phyloP scores from a whole-genome alignment of 2,797 vertebrate genomes.

The Hirundo rustica region DNA sequence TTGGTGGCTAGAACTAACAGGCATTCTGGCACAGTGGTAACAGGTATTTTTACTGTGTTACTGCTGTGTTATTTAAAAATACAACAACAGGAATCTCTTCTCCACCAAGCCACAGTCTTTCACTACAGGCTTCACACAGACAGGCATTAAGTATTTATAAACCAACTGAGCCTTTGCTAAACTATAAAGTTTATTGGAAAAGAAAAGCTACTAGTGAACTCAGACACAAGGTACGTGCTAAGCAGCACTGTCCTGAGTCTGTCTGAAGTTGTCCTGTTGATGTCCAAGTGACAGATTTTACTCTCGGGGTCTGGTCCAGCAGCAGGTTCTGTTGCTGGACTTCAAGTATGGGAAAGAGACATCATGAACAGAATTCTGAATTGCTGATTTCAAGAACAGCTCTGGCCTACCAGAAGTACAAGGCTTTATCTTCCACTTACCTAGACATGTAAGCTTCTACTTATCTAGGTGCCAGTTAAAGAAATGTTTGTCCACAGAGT shows the following conservation, averaged over 20 bases:
- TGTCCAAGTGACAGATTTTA: neutral
- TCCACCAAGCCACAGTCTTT: neutral
- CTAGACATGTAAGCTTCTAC: neutral
- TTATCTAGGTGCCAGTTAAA: neutral
- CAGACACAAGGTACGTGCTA: neutral
- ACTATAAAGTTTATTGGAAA: neutral
- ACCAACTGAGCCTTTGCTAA: neutral
- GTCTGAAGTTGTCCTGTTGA: neutral
- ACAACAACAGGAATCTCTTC: neutral
- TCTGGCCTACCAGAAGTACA: neutral
- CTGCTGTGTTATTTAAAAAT: neutral
- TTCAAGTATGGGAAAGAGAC: neutral
- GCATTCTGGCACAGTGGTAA: neutral
- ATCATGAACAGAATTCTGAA: neutral
- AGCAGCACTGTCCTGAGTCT: neutral
- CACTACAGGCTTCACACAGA: neutral
- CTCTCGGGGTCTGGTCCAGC: neutral
- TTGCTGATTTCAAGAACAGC: neutral
- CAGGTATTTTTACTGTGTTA: neutral
- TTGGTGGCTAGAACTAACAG: neutral
- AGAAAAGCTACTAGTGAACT: neutral
- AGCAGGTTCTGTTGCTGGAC: neutral
- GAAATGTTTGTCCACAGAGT: neutral
- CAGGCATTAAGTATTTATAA: neutral
- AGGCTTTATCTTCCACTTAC: neutral